Base-by-base conservation (phyloP, 2,113 vertebrate species). In the Pandion haliaetus region DNA sequence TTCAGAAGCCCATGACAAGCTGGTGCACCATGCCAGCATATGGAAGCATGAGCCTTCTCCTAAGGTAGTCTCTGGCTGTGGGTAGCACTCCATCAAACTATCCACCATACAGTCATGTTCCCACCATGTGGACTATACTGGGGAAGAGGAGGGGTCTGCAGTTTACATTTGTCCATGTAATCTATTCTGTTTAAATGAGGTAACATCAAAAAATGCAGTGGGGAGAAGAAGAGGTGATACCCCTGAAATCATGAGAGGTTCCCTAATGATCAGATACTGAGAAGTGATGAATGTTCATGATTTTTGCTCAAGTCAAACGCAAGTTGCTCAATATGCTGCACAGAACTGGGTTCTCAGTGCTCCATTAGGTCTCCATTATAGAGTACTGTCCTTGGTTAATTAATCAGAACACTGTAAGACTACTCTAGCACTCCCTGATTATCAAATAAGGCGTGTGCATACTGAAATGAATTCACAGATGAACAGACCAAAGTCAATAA, bases 91-190 rank as follows among this genome's bases (percentile, higher is more conserved):
- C 6, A 6, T 52, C 10, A 32, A 18, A 8, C 24, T 76, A 52
- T 57, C 18, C 3, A 14, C 9, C 8, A 29, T 28, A 21, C 2
- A 28, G 16, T 34, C 52, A 32, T 26, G 9, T 59, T 82, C 12
- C 17, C 10, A 45, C 50, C 50, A 90, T 0, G 0, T 47, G n/a
- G 8, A 40, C 7, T 57, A 23, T 14, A 38, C 0, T 63, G 10
- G 17, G 32, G 24, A 81, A 81, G 26, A 58, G 31, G 14, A 78
- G 4, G 21, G 12, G 8, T 62, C 21, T 72, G 20, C 47, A 79
- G 49, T 80, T 76, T 76, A 36, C 11, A 62, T 20, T 57, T 88
- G 34, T 45, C 29, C 4, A 15, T 44, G 12, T 17, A 73, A 10
- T 15, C 28, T 44, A 66, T 57, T 70, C 24, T 42, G 13, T 36